Evolutionary conservation across 2,113 vertebrate species (phyloP), one percentile per base, ranked within the genome.

Genomic region (Labeo rohita): DNA sequence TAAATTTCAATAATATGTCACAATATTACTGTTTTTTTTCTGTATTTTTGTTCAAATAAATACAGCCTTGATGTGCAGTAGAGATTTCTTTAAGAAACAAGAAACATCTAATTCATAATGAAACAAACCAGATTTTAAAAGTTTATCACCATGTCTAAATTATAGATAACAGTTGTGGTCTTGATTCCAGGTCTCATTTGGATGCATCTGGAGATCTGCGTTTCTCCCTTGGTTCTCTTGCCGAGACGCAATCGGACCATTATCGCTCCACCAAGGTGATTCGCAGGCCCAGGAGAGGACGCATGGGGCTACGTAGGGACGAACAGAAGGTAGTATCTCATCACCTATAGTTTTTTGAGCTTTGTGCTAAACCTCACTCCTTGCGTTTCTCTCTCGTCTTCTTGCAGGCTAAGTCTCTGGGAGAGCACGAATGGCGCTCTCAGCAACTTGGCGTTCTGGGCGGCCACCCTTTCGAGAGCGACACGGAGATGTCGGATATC

Each of bases 401-500:
- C 6, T 11, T 63, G 21, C 87, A 99, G 98, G 97, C 98, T 0
- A 98, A 99, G 89, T 99, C 98, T 0, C 95, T 99, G 77, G 97
- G 97, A 0, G 98, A 99, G 90, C 97, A 98, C 0, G 98, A 99
- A 82, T 99, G 98, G 98, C 96, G 97, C 89, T 96, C 96, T 0
- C 98, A 99, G 90, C 98, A 97, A 93, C 95, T 99, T 0, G 95
- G 97, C 0, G 94, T 98, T 47, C 91, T 99, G 88, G 96, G 96
- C 52, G 96, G 96, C 59, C 98, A 99, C 88, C 96, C 94, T 0
- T 99, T 99, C 52, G 98, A 99, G 92, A 99, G 98, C 6, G 98
- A 99, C 92, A 99, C 98, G 0, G 98, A 99, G 93, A 98, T 99
- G 96, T 99, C 98, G 0, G 98, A 99, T 92, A 98, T 99, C 0